Evolutionary conservation across 2,797 vertebrate genomes (phyloP), one percentile per base, ranked within the genome.

Genomic region (Acipenser oxyrinchus): DNA sequence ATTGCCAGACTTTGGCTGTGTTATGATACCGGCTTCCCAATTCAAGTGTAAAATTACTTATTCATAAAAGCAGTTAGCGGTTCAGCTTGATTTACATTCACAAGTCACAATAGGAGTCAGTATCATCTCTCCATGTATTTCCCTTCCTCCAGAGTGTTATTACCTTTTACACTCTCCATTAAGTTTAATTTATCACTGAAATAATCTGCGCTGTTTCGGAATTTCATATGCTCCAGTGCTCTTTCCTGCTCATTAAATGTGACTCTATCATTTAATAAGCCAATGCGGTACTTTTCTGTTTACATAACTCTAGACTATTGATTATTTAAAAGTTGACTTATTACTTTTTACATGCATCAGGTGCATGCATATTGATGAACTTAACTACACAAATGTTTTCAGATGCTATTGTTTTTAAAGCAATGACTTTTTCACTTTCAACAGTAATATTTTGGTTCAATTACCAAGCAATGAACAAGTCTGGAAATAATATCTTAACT

Each of bases 141-240:
- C 72, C 81, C 78, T 69, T 76, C 77, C 87, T 80, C 83, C 78
- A 73, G 88, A 86, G 81, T 83, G 82, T 86, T 89, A 88, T 88
- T 88, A 87, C 83, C 83, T 89, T 90, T 90, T 87, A 89, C 79
- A 89, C 88, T 89, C 84, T 77, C 78, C 89, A 90, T 90, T 92
- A 92, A 89, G 80, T 83, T 86, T 84, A 85, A 88, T 88, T 89
- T 85, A 90, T 89, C 84, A 83, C 84, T 86, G 82, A 84, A 88
- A 87, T 87, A 87, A 87, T 87, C 88, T 87, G 83, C 86, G 86
- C 85, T 86, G 85, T 86, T 87, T 87, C 83, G 87, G 84, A 86
- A 84, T 85, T 86, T 84, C 87, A 79, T 84, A 84, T 86, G 79
- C 84, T 84, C 76, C 82, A 83, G 79, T 80, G 83, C 86, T 62